Evolutionary conservation across 2,888 invertebrate genomes (phyloP).

Genomic region (Didymodactylos carnosus): DNA sequence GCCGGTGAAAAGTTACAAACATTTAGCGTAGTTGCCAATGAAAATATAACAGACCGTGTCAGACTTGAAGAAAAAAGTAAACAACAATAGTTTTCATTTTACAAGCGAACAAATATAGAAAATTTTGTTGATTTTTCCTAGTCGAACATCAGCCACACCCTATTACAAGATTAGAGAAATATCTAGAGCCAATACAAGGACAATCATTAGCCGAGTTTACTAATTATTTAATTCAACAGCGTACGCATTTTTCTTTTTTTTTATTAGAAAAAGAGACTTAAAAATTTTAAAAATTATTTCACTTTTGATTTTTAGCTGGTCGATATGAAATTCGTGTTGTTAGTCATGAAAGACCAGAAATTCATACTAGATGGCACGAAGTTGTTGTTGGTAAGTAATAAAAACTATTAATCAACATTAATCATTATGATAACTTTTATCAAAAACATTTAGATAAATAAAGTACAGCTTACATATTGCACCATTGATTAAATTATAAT

Average conservation of each 20-base stretch:
- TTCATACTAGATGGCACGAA: not conserved
- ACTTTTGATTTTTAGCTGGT: not conserved
- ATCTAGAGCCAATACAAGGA: not conserved
- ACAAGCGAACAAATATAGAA: not conserved
- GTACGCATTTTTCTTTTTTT: not conserved
- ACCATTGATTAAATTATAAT: too few species aligned
- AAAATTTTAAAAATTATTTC: not conserved
- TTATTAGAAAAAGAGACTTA: too few species aligned
- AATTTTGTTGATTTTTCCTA: not conserved
- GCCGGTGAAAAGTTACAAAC: not conserved
- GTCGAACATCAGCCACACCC: not conserved
- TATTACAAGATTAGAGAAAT: not conserved
- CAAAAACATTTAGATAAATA: too few species aligned
- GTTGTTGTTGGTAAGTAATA: not conserved
- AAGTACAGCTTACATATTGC: too few species aligned
- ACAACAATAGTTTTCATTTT: not conserved
- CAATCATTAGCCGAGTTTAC: not conserved
- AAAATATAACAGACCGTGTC: not conserved
- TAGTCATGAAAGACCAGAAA: not conserved
- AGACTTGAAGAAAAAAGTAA: not conserved
- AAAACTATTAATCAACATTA: too few species aligned
- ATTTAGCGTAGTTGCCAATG: not conserved
- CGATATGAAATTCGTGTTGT: not conserved
- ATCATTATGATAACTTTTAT: too few species aligned
- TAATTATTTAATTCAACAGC: not conserved